Conservation (phyloP, 2,797 vertebrate species). For the Spinus olivaceus region DNA sequence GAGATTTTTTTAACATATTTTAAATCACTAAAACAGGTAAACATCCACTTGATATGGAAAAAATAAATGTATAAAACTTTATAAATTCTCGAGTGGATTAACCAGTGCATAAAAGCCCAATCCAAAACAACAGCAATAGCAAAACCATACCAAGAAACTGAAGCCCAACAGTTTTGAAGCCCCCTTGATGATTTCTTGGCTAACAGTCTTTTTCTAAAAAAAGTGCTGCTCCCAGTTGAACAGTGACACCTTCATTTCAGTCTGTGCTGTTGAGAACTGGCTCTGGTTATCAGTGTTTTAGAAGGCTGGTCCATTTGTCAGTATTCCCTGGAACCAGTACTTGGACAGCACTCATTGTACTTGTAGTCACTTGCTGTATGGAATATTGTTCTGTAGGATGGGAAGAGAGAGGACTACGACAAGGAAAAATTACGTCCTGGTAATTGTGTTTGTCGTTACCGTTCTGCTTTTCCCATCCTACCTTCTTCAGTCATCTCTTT, state of each 20-base stretch:
- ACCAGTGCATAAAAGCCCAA: not conserved
- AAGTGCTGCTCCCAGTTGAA: not conserved
- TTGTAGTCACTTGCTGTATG: conserved; percentile 69
- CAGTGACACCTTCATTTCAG: not conserved
- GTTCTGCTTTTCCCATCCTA: conserved; percentile 68
- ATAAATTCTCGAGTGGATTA: not conserved
- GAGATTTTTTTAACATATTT: not conserved
- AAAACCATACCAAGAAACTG: not conserved
- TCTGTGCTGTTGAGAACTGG: not conserved
- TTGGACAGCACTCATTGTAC: not conserved
- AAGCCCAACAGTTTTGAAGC: not conserved
- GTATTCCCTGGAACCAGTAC: not conserved
- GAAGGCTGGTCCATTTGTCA: not conserved
- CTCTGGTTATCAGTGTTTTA: not conserved
- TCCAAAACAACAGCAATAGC: not conserved
- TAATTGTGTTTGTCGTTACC: conserved; percentile 65
- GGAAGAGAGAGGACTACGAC: conserved; percentile 63
- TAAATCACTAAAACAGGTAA: not conserved
- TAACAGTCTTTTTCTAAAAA: not conserved
- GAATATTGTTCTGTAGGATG: conserved; percentile 71
- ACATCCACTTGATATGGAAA: not conserved
- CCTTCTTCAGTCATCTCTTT: conserved; percentile 57
- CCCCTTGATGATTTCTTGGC: not conserved
- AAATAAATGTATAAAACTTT: not conserved
- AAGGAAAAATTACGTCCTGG: conserved; percentile 60